Base-by-base conservation (phyloP, 1,140 invertebrate genomes). In the Sycophaga agraensis region DNA sequence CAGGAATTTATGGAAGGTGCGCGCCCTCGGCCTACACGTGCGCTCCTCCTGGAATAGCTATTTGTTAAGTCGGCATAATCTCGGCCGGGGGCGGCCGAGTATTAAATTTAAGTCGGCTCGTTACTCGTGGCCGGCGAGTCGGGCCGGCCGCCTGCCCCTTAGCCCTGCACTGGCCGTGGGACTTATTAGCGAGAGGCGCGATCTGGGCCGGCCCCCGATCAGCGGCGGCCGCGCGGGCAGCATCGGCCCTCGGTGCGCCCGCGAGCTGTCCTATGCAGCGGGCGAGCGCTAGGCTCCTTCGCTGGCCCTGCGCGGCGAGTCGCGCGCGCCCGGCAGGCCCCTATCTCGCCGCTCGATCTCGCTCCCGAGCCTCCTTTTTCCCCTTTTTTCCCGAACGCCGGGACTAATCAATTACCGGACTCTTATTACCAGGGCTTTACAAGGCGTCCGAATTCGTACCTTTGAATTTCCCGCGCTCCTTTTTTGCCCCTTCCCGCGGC, bases 101-200 rank as follows among this genome's bases (percentile, higher is more conserved):
- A 55, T 61, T 61, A 61, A 61, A 61, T 61, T 61, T 61, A 61
- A 61, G 26, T 61, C 55, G 40, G 37, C 59, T 61, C 59, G 59
- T 61, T 61, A 61, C 50, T 61, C 50, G 28, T 31, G 40, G 28
- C n/a, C n/a, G n/a, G n/a, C n/a, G n/a, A n/a, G n/a, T n/a, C n/a
- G n/a, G n/a, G n/a, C n/a, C n/a, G n/a, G n/a, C n/a, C n/a, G n/a
- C n/a, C n/a, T n/a, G n/a, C n/a, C n/a, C n/a, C n/a, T n/a, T n/a
- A n/a, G n/a, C n/a, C n/a, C n/a, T n/a, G n/a, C n/a, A n/a, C n/a
- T n/a, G n/a, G n/a, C n/a, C n/a, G n/a, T n/a, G n/a, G n/a, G n/a
- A n/a, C n/a, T n/a, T n/a, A n/a, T n/a, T n/a, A n/a, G n/a, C n/a
- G n/a, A n/a, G n/a, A n/a, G n/a, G n/a, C n/a, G n/a, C n/a, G n/a